A percentile compares a stretch with the other conserved stretches of the same genome.
Conservation (phyloP, 1,140 invertebrate genomes). For the Papilio polytes region DNA sequence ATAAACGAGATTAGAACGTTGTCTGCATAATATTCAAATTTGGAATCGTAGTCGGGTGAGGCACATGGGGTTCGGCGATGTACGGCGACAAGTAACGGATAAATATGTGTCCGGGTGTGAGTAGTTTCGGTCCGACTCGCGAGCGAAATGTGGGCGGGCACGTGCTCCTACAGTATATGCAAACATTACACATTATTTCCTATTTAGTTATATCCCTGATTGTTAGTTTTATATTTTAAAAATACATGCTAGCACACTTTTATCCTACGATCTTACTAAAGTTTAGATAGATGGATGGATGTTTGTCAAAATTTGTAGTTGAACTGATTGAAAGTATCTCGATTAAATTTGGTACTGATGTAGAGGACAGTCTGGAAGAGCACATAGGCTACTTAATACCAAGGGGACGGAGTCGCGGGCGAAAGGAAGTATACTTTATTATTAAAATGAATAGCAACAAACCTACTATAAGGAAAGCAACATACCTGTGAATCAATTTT, state of each 20-base stretch:
- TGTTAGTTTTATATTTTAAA: no score
- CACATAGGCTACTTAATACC: no score
- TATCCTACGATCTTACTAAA: no score
- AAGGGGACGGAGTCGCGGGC: no score
- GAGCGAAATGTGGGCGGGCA: constrained; percentile 68
- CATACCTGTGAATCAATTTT: neutral
- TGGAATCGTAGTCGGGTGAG: constrained; percentile 48
- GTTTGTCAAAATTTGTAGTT: no score
- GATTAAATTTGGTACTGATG: no score
- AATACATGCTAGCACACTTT: no score
- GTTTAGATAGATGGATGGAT: no score
- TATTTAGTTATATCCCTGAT: neutral
- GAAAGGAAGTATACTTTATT: no score
- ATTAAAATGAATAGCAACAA: neutral
- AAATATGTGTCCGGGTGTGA: constrained; percentile 72
- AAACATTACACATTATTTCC: constrained; percentile 45
- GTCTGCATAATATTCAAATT: constrained; percentile 59
- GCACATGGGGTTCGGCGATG: constrained; percentile 48
- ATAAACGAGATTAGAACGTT: constrained; percentile 60
- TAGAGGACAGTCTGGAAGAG: no score
- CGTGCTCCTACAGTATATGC: constrained; percentile 54
- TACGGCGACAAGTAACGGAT: constrained; percentile 66
- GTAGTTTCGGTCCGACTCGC: constrained; percentile 74
- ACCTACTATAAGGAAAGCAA: neutral
- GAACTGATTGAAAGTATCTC: no score